Percentiles rank a stretch among this genome's conserved stretches.
These are phyloP conservation scores for Stictocephala bisonia DNA, from an alignment of 2,888 invertebrate species.

Conservation along the genomic window DNA sequence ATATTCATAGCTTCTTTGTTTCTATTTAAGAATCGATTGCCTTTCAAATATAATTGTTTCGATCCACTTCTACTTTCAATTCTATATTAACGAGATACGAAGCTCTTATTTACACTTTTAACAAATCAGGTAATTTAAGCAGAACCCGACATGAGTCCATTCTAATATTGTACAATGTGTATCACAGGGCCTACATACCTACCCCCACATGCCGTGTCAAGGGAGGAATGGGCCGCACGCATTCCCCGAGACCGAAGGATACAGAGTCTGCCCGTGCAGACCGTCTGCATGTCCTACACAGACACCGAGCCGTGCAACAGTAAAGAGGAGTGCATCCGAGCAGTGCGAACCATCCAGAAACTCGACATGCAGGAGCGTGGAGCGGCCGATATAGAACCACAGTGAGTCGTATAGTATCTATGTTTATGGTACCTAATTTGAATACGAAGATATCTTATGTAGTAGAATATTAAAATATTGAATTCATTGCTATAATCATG, in stretches of 20 bases:
- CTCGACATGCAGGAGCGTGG: slow-evolving; percentile 14
- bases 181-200: neutral
- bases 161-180: too few relatives aligned
- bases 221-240: slow-evolving; percentile 3
- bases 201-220: neutral
- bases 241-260: slow-evolving; percentile 4
- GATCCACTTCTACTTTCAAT: too few relatives aligned
- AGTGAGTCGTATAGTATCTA: neutral
- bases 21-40: too few relatives aligned
- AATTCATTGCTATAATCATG: too few relatives aligned
- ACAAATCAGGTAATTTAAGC: too few relatives aligned
- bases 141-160: too few relatives aligned
- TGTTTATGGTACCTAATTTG: neutral
- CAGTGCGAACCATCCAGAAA: slow-evolving; percentile 3
- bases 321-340: neutral
- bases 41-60: too few relatives aligned
- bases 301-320: slow-evolving; percentile 16
- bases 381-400: neutral
- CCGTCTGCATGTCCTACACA: slow-evolving; percentile 1
- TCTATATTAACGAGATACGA: too few relatives aligned
- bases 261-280: neutral
- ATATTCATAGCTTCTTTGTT: too few relatives aligned
- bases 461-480: neutral
- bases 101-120: too few relatives aligned
- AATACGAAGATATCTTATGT: neutral